Evolutionary conservation across 2,797 vertebrate genomes (phyloP).

Genomic region (Sarcoramphus papa): DNA sequence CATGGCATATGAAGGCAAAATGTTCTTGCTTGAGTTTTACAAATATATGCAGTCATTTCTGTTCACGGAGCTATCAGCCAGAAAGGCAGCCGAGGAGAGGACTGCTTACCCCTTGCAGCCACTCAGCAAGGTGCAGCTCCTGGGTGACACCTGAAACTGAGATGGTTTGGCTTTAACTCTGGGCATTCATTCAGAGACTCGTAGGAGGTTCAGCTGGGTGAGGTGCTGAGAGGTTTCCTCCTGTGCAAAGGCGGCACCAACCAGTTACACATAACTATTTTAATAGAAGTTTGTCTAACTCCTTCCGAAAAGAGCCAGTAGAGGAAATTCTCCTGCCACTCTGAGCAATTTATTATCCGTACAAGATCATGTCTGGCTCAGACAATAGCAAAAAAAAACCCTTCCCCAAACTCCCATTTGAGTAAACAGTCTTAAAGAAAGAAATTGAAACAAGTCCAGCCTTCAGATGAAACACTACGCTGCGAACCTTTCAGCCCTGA

Average conservation of each 20-base stretch:
- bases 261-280: not conserved
- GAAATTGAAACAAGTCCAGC: not conserved
- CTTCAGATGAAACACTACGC: not conserved
- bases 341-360: not conserved
- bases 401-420: not conserved
- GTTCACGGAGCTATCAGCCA: not conserved
- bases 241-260: not conserved
- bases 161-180: not conserved
- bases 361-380: not conserved
- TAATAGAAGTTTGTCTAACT: not conserved
- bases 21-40: not conserved
- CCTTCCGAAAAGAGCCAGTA: not conserved
- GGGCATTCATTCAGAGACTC: not conserved
- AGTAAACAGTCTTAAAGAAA: not conserved
- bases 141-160: not conserved
- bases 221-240: not conserved
- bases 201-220: not conserved
- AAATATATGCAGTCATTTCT: not conserved
- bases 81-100: not conserved
- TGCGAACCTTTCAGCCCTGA: not conserved
- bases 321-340: not conserved
- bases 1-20: accelerated
- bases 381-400: not conserved
- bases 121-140: not conserved
- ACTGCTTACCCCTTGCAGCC: not conserved